These are phyloP conservation scores for Oryzias sinensis DNA, from an alignment of 2,797 vertebrate genomes.

Conservation along the genomic window DNA sequence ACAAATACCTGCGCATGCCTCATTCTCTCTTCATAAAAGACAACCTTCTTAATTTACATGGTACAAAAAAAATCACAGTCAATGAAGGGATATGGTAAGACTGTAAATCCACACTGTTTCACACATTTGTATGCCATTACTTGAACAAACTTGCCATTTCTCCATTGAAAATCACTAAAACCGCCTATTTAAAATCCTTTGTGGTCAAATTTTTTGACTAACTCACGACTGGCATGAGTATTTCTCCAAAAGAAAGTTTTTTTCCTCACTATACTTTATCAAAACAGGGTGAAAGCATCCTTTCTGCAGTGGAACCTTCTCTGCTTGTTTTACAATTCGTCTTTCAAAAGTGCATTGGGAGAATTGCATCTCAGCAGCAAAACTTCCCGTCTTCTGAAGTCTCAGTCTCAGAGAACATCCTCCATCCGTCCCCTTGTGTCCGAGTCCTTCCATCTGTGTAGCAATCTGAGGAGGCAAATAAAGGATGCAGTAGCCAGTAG, in stretches of 20 bases:
- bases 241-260: too few relatives aligned
- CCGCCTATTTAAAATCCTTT: too few relatives aligned
- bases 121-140: conserved; percentile 8
- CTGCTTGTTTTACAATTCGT: too few relatives aligned
- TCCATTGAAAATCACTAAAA: too few relatives aligned
- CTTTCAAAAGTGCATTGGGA: too few relatives aligned
- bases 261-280: too few relatives aligned
- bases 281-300: too few relatives aligned
- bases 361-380: background rate
- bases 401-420: background rate
- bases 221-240: too few relatives aligned
- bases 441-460: background rate
- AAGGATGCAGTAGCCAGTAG: background rate
- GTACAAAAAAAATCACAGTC: conserved; percentile 69
- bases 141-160: too few relatives aligned
- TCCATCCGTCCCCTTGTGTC: background rate
- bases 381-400: background rate
- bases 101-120: conserved; percentile 54
- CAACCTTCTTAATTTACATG: conserved; percentile 58
- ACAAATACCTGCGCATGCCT: conserved; percentile 78
- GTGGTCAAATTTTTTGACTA: too few relatives aligned
- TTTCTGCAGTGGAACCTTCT: too few relatives aligned
- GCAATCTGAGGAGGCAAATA: background rate
- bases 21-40: conserved; percentile 77
- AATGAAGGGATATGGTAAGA: conserved; percentile 62